Conservation (phyloP, 53 echinoderm and acorn worm genomes). For the Glandiceps talaboti region DNA sequence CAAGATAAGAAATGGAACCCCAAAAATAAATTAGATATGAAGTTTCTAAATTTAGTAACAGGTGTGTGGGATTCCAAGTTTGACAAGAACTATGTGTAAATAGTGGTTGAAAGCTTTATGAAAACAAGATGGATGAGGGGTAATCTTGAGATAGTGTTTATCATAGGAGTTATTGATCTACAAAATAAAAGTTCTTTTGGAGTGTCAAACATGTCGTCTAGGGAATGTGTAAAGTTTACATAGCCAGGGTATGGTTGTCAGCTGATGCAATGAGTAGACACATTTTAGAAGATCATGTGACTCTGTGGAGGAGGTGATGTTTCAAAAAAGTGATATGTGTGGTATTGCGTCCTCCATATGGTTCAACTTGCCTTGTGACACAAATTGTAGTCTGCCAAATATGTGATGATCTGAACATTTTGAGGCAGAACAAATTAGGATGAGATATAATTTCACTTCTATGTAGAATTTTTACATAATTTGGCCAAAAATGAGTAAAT, state of each 20-base stretch:
- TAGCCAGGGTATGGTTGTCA: not conserved
- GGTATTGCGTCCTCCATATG: not conserved
- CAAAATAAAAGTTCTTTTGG: not conserved
- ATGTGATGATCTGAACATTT: too few relatives aligned
- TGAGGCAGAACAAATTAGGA: too few relatives aligned
- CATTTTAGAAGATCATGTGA: not conserved
- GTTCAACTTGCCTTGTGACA: not conserved
- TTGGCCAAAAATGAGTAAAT: too few relatives aligned
- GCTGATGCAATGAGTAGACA: not conserved
- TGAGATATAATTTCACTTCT: too few relatives aligned
- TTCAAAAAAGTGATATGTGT: too few relatives aligned
- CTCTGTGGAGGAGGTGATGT: too few relatives aligned
- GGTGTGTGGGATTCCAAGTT: too few relatives aligned
- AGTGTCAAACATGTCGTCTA: not conserved
- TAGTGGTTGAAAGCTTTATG: not conserved
- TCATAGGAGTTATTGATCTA: not conserved
- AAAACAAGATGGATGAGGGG: not conserved
- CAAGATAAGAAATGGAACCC: too few relatives aligned
- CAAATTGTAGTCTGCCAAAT: not conserved
- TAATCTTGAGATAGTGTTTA: not conserved
- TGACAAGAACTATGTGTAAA: not conserved
- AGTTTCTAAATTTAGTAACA: too few relatives aligned
- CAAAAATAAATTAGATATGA: too few relatives aligned
- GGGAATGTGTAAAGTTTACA: not conserved
- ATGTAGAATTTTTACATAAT: too few relatives aligned